Conservation (phyloP, 2,113 vertebrate genomes). For the Carassius gibelio region DNA sequence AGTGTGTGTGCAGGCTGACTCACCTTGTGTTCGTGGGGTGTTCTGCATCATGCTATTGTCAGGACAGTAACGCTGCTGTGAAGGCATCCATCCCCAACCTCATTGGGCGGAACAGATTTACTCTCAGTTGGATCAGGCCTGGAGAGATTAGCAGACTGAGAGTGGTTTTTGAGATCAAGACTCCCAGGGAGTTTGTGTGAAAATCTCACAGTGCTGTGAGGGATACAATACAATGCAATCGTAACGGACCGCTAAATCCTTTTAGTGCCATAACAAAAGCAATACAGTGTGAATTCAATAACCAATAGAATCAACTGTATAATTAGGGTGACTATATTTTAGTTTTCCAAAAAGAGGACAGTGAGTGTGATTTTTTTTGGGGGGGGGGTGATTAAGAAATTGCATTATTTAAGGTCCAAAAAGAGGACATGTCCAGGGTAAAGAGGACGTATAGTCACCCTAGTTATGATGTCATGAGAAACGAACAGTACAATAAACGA, state of each 20-base stretch:
- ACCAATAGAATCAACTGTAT: not conserved
- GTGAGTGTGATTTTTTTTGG: too few relatives aligned
- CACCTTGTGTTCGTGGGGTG: slow-evolving; percentile 64
- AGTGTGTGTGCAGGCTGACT: slow-evolving; percentile 68
- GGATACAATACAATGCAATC: slow-evolving; percentile 3
- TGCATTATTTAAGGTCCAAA: too few relatives aligned
- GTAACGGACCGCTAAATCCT: slow-evolving; percentile 12
- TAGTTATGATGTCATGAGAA: not conserved
- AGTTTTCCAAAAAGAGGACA: too few relatives aligned
- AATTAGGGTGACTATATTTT: too few relatives aligned
- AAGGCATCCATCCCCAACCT: slow-evolving; percentile 53
- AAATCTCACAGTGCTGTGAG: not conserved
- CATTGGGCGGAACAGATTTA: slow-evolving; percentile 3
- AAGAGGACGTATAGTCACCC: too few relatives aligned
- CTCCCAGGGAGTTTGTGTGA: slow-evolving; percentile 4
- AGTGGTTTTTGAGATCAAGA: slow-evolving; percentile 17
- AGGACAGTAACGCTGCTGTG: slow-evolving; percentile 63
- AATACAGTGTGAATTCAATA: not conserved
- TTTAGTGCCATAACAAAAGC: slow-evolving; percentile 3
- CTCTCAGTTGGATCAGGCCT: slow-evolving; percentile 35
- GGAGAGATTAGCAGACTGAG: slow-evolving; percentile 25
- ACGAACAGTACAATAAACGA: not conserved
- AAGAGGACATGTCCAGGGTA: too few relatives aligned
- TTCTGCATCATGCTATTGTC: slow-evolving; percentile 68
- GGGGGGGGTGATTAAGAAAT: too few relatives aligned